Percentiles rank a stretch among this genome's conserved stretches.
Conservation (phyloP, 2,888 invertebrate species). For the Glaucopsyche alexis region DNA sequence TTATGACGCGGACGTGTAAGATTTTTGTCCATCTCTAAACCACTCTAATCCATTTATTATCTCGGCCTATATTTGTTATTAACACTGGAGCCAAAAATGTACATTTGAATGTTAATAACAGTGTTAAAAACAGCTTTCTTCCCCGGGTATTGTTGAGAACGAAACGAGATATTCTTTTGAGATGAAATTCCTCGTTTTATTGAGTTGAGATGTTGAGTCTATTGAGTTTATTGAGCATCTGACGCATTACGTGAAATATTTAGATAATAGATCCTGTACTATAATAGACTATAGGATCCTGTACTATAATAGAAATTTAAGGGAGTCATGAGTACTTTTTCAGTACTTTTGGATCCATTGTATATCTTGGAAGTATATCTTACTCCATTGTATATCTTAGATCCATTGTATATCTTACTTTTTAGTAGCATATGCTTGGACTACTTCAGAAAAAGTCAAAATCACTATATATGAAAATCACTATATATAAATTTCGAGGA, state of each 20-base stretch:
- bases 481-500: too few relatives aligned
- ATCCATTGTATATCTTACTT: too few relatives aligned
- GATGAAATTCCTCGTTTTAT: slow-evolving; percentile 1
- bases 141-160: background rate
- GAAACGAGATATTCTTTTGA: background rate
- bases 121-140: background rate
- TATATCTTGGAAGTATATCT: too few relatives aligned
- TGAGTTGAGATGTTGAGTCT: background rate
- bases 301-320: background rate
- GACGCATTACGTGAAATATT: background rate
- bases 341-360: too few relatives aligned
- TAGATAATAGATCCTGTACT: background rate
- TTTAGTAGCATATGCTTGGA: too few relatives aligned
- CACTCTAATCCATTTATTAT: too few relatives aligned
- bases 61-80: background rate
- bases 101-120: slow-evolving; percentile 12
- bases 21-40: too few relatives aligned
- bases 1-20: too few relatives aligned
- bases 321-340: too few relatives aligned
- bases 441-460: too few relatives aligned
- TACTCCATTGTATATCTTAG: too few relatives aligned
- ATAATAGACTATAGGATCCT: background rate
- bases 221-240: background rate
- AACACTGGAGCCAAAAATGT: background rate
- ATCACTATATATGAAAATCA: too few relatives aligned